A percentile compares a stretch with the other conserved stretches of the same genome.
Conservation (phyloP, 2,797 vertebrate genomes). For the Chiroxiphia lanceolata region DNA sequence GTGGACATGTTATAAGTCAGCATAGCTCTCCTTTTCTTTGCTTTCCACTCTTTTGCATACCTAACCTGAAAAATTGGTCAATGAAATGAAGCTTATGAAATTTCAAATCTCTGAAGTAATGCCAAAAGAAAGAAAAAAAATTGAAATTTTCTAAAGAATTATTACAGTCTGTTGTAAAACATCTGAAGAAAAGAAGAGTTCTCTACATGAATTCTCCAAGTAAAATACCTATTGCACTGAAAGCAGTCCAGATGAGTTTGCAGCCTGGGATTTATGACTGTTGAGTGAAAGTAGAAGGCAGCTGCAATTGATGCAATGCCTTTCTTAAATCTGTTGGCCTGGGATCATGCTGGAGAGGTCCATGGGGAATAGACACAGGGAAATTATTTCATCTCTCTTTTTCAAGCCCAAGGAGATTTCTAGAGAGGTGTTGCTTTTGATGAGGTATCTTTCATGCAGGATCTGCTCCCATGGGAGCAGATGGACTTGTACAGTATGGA, state of each 20-base stretch:
- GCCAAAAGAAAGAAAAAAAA: not conserved
- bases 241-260: not conserved
- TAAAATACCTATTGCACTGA: not conserved
- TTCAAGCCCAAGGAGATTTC: not conserved
- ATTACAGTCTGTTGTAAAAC: not conserved
- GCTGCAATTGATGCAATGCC: not conserved
- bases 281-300: not conserved
- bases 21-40: not conserved
- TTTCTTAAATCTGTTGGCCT: not conserved
- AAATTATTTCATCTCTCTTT: not conserved
- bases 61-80: not conserved
- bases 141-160: not conserved
- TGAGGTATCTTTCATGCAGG: not conserved
- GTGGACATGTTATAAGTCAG: not conserved
- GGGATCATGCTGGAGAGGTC: not conserved
- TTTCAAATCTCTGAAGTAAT: not conserved
- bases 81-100: not conserved
- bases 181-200: not conserved
- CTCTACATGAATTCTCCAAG: not conserved
- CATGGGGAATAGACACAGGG: accelerated
- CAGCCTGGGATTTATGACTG: not conserved
- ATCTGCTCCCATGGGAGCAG: not conserved
- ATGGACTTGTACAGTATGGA: not conserved
- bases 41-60: not conserved
- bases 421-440: not conserved